Conservation (phyloP, 1,140 invertebrate species). For the Drosophila pachea region DNA sequence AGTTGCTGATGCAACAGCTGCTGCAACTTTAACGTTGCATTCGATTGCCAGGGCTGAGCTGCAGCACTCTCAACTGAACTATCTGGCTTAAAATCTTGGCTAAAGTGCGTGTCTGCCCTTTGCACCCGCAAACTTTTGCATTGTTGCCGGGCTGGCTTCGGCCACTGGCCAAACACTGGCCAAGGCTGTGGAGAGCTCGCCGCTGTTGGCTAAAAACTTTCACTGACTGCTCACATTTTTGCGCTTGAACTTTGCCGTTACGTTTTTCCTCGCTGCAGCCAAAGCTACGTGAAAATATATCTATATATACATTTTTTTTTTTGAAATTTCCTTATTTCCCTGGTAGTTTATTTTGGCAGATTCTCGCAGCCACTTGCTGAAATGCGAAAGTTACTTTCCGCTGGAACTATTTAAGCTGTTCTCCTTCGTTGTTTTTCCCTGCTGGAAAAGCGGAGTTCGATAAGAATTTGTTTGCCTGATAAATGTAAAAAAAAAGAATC, state of each 20-base stretch:
- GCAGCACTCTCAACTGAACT: slow-evolving; percentile 30
- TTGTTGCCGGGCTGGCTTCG: slow-evolving; percentile 44
- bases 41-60: slow-evolving; percentile 41
- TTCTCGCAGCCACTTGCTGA: slow-evolving; percentile 29
- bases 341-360: slow-evolving; percentile 32
- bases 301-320: slow-evolving; percentile 10
- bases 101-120: slow-evolving; percentile 45
- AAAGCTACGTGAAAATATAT: slow-evolving; percentile 37
- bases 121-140: slow-evolving; percentile 45
- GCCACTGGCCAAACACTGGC: neutral
- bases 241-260: slow-evolving; percentile 44
- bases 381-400: slow-evolving; percentile 8
- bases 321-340: slow-evolving; percentile 22
- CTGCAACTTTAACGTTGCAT: slow-evolving; percentile 49
- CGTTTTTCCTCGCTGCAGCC: slow-evolving; percentile 16
- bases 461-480: neutral
- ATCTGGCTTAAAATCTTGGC: slow-evolving; percentile 31
- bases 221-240: slow-evolving; percentile 54
- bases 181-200: neutral
- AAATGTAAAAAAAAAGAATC: neutral
- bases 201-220: slow-evolving; percentile 46
- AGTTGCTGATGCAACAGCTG: slow-evolving; percentile 35
- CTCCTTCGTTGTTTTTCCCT: neutral
- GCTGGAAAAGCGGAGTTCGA: neutral
- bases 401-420: slow-evolving; percentile 25